These are phyloP conservation scores for Cuculus canorus DNA, from an alignment of 2,797 vertebrate species.

Conservation along the genomic window DNA sequence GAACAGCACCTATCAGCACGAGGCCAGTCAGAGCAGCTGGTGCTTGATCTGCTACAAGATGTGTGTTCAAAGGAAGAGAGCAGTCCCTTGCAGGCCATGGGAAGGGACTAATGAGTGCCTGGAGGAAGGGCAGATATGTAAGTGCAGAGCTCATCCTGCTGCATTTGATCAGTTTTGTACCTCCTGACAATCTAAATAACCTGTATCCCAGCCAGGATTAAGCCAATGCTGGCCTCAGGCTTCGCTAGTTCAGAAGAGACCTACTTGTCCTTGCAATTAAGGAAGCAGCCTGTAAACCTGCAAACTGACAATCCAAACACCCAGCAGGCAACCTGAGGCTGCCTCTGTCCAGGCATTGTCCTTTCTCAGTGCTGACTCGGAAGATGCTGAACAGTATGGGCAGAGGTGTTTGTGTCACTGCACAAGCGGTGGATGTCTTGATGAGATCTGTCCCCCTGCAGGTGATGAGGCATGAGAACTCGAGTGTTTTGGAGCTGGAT, in stretches of 20 bases:
- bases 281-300: neutral
- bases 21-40: neutral
- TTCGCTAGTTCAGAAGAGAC: neutral
- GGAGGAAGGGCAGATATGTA: neutral
- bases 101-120: neutral
- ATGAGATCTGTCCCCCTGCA: conserved; percentile 46
- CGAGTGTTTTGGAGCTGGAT: conserved; percentile 93
- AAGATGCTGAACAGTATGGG: neutral
- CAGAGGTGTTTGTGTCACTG: neutral
- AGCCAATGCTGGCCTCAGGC: neutral
- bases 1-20: fast-evolving
- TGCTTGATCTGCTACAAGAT: neutral
- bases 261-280: neutral
- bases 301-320: neutral
- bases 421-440: neutral
- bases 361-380: neutral
- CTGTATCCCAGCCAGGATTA: neutral
- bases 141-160: neutral
- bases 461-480: conserved; percentile 97
- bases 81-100: fast-evolving
- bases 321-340: neutral
- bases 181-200: neutral
- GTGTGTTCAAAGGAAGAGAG: neutral
- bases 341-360: neutral
- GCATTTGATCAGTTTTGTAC: neutral